Base-by-base conservation (phyloP, 2,888 invertebrate genomes). In the Lepeophtheirus nordmannii region DNA sequence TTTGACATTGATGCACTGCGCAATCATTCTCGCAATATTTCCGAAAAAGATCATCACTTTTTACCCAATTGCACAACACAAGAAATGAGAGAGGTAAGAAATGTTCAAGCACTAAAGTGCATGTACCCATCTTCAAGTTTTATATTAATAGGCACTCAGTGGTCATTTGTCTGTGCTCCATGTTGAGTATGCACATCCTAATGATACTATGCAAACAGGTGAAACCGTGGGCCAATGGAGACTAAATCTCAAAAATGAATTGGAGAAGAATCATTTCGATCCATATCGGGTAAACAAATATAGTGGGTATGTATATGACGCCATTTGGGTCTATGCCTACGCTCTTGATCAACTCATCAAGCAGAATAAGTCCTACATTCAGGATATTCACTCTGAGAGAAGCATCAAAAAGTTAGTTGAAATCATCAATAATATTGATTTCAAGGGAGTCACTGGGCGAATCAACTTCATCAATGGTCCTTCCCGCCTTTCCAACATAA, bases 221-320 rank as follows among this genome's bases (percentile, higher is more conserved):
- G 73, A 72, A 59, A 83, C 83, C 0, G 82, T 87, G 0, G 75
- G 76, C 0, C 73, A 82, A 68, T 88, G 86, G 85, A 76, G 78
- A 69, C 67, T 76, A 11, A 73, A 75, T 1, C 82, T 82, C 71
- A 73, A 75, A 39, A 37, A 69, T 5, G 39, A 67, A 1, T 74
- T 75, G 68, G 58, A 20, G 10, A 14, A 14, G 17, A 68, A 67
- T 46, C 14, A 39, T 10, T 17, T 59, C 17, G 17, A 58, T 38
- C 22, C 22, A 14, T 20, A 59, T 30, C 65, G 17, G 9, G 14
- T 75, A 10, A 84, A 84, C 0, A 79, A 81, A 70, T 87, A 85
- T 73, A 85, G 84, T 0, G 85, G 85, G 0, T 87, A 83, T 73
- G 85, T 85, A 0, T 88, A 88, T 72, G 88, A 88, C 75, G 87